Percentiles rank a stretch among this genome's conserved stretches.
Evolutionary conservation across 2,113 vertebrate genomes (phyloP).

Genomic region (Aleadryas rufinucha): DNA sequence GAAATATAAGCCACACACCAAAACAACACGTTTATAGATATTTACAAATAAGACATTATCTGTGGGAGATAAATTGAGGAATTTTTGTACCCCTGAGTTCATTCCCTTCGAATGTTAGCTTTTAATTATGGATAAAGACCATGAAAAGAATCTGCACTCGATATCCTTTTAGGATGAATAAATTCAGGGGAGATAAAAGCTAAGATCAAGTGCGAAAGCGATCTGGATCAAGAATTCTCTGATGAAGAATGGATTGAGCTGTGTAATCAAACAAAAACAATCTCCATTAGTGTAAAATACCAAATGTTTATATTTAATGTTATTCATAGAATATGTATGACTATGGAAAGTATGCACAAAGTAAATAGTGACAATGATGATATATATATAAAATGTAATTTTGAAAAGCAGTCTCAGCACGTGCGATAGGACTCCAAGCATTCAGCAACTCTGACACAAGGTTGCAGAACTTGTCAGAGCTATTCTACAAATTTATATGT

Average conservation of each 20-base stretch:
- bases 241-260: slow-evolving; percentile 58
- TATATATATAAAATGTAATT: slow-evolving; percentile 8
- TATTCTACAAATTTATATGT: background rate
- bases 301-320: slow-evolving; percentile 53
- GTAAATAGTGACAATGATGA: slow-evolving; percentile 32
- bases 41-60: slow-evolving; percentile 60
- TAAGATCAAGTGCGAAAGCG: slow-evolving; percentile 28
- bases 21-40: slow-evolving; percentile 45
- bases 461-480: background rate
- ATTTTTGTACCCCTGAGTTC: slow-evolving; percentile 50
- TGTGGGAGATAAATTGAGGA: slow-evolving; percentile 48
- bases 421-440: background rate
- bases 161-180: slow-evolving; percentile 45
- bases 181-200: slow-evolving; percentile 49
- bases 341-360: background rate
- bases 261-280: slow-evolving; percentile 54
- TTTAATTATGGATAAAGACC: slow-evolving; percentile 63
- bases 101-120: slow-evolving; percentile 1
- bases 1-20: background rate
- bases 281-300: slow-evolving; percentile 48
- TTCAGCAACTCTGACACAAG: background rate
- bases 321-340: slow-evolving; percentile 61
- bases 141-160: slow-evolving; percentile 15
- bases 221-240: slow-evolving; percentile 54
- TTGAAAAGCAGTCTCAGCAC: background rate